Evolutionary conservation across 2,888 invertebrate species (phyloP).

Genomic region (Catocala sponsa): DNA sequence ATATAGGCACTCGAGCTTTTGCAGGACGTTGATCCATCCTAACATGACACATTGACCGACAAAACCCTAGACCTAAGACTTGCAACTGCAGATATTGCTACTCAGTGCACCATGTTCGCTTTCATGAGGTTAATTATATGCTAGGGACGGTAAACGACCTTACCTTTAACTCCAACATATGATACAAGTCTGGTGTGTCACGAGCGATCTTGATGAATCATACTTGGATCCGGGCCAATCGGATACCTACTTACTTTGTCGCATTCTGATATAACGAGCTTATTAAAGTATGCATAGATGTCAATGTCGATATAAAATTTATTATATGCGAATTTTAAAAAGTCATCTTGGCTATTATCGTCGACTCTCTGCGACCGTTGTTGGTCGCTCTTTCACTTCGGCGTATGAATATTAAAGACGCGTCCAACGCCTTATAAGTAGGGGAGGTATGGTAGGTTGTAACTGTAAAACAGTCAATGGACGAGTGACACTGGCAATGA

Average conservation of each 20-base stretch:
- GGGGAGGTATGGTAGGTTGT: constrained; percentile 71
- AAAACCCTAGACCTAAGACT: constrained; percentile 66
- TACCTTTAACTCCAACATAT: constrained; percentile 17
- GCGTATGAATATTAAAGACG: constrained; percentile 78
- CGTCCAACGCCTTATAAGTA: constrained; percentile 71
- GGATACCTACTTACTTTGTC: constrained; percentile 16
- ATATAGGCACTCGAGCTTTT: constrained; percentile 44
- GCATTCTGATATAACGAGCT: constrained; percentile 25
- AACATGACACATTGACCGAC: constrained; percentile 75
- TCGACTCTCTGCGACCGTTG: constrained; percentile 52
- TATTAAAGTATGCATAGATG: constrained; percentile 30
- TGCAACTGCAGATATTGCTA: constrained; percentile 63
- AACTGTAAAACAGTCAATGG: constrained; percentile 83
- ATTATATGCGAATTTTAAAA: constrained; percentile 36
- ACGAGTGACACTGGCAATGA: constrained; percentile 83
- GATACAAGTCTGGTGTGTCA: constrained; percentile 21
- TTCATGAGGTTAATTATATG: constrained; percentile 71
- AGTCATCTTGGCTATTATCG: constrained; percentile 43
- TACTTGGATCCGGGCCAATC: constrained; percentile 36
- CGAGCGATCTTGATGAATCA: constrained; percentile 42
- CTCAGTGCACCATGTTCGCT: constrained; percentile 63
- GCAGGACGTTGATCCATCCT: constrained; percentile 52
- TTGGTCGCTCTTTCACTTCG: constrained; percentile 68
- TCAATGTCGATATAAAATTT: constrained; percentile 30
- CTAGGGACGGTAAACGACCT: constrained; percentile 43